phyloP scores from a whole-genome alignment of 1,140 invertebrate species.

The Triops cancriformis region DNA sequence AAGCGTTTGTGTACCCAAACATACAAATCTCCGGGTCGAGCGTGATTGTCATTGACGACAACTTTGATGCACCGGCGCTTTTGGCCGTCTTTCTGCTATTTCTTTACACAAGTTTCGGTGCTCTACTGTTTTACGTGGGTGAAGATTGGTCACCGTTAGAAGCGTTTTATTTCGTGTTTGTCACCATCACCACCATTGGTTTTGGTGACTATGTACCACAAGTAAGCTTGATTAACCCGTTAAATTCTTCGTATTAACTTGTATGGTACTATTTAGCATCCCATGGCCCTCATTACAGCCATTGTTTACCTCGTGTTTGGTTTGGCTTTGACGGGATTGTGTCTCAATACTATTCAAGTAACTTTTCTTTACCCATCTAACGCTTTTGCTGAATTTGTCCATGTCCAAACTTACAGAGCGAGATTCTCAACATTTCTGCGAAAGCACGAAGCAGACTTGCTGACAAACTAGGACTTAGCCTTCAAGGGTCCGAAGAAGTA shows the following conservation, averaged over 20 bases:
- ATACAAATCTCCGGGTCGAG: neutral
- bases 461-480: neutral
- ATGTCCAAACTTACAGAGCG: neutral
- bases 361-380: constrained; percentile 30
- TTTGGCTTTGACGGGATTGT: constrained; percentile 88
- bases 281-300: constrained; percentile 83
- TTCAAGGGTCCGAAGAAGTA: neutral
- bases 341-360: constrained; percentile 91
- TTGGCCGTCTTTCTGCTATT: constrained; percentile 58
- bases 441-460: neutral
- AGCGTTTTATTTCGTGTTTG: constrained; percentile 89
- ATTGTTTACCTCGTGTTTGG: constrained; percentile 91
- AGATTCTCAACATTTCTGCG: neutral
- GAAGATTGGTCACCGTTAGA: constrained; percentile 78
- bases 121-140: constrained; percentile 56
- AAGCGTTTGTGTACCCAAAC: neutral
- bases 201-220: constrained; percentile 84
- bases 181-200: constrained; percentile 87
- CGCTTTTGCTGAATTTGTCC: no score
- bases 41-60: constrained; percentile 58
- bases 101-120: constrained; percentile 40
- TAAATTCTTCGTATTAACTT: neutral
- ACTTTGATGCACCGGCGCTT: constrained; percentile 84
- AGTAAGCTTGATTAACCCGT: constrained; percentile 36
- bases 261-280: constrained; percentile 49